Base-by-base conservation (phyloP, 1,140 invertebrate genomes). In the Aphidius gifuensis region DNA sequence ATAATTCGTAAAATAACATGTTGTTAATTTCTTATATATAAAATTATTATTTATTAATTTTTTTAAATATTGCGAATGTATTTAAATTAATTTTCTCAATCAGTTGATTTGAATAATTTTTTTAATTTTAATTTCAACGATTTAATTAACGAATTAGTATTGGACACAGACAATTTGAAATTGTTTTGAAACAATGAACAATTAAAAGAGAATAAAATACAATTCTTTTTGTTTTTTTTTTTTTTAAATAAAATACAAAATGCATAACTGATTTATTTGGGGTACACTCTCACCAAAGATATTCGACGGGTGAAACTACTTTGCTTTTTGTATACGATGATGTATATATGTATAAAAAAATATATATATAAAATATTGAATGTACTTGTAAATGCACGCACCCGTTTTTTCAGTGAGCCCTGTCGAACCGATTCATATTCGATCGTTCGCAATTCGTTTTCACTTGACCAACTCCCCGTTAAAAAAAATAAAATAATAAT, bases 281-380 rank as follows among this genome's bases (percentile, higher is more conserved):
- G 62, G 53, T 21, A 49, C 60, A 72, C 74, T 77, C 75, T 78
- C 74, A 73, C 74, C 74, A 60, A 73, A 75, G 73, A 73, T 74
- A 76, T 76, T 78, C 69, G 70, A 71, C 71, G 69, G 72, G 74
- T 74, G 73, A 75, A 76, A 76, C 75, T 72, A 65, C 68, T 47
- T 6, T 23, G 6, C 44, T 43, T 43, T 44, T 21, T 32, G 38
- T 4, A 51, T 39, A 38, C 53, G 46, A 49, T 38, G 16, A 46
- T 46, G 44, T 38, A 9, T 40, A 46, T 6, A 21, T 57, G 8
- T 44, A 23, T 47, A 40, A 42, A 47, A 53, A 38, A 55, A 9
- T 55, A 56, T 40, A 42, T 47, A 43, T 38, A 23, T 45, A 48
- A 21, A 47, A 23, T 9, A 1, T 8, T 58, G 21, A 6, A 39